Percentiles rank a stretch among this genome's conserved stretches.
phyloP scores from a whole-genome alignment of 2,113 vertebrate species.

The Clarias batrachus region DNA sequence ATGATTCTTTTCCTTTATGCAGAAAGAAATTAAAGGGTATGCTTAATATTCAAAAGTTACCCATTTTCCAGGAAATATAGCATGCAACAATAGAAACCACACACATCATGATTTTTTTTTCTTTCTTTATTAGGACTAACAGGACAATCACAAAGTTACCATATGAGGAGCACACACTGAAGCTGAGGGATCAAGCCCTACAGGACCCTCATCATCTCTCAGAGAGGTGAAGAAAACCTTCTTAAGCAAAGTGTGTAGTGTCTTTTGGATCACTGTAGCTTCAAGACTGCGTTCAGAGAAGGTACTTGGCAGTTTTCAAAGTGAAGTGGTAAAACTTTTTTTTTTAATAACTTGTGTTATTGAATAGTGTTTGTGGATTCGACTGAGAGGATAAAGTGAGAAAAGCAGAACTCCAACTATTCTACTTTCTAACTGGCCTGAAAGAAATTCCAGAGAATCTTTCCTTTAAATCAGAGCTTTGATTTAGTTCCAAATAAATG shows the following conservation, averaged over 20 bases:
- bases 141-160: conserved; percentile 84
- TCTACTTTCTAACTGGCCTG: neutral
- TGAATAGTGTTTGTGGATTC: conserved; percentile 1
- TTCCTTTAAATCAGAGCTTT: neutral
- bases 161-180: conserved; percentile 82
- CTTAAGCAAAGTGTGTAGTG: conserved; percentile 29
- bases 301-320: neutral
- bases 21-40: neutral
- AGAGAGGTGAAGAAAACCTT: conserved; percentile 22
- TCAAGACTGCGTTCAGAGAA: neutral
- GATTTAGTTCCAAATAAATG: conserved; percentile 13
- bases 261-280: neutral
- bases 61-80: neutral
- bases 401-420: neutral
- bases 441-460: conserved; percentile 9
- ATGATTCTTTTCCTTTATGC: neutral
- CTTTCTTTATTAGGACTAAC: conserved; percentile 73
- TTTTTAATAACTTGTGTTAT: neutral
- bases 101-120: conserved; percentile 36
- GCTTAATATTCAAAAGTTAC: neutral
- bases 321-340: neutral
- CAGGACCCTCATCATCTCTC: conserved; percentile 56
- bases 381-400: neutral
- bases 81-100: neutral
- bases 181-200: conserved; percentile 64